Evolutionary conservation across 2,888 invertebrate species (phyloP), one percentile per base, ranked within the genome.

Genomic region (Gnatocerus cornutus): DNA sequence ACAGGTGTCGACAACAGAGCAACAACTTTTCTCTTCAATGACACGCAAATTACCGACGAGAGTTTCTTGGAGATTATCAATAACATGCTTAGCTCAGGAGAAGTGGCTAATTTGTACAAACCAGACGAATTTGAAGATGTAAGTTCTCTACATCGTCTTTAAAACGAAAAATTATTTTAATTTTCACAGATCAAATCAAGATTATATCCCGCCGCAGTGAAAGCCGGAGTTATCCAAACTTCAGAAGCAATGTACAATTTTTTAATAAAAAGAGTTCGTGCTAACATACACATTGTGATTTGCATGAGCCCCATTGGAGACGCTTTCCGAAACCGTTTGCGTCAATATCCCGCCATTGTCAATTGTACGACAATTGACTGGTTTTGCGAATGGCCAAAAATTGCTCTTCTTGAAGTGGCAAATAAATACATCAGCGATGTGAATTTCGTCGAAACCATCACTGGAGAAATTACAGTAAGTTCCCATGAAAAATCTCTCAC

Each of bases 251-350:
- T 94, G 65, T 93, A 94, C 80, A 84, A 89, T 73, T 94, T 92
- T 84, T 87, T 97, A 55, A 91, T 96, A 78, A 90, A 93, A 71
- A 88, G 94, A 68, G 93, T 94, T 9, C 86, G 93, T 56, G 85
- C 88, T 10, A 92, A 94, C 82, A 83, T 96, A 82, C 95, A 95
- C 79, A 90, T 96, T 30, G 90, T 95, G 50, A 85, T 97, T 21
- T 94, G 95, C 80, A 93, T 97, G 90, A 96, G 94, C 78, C 96
- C 96, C 0, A 93, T 96, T 66, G 96, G 96, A 0, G 93, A 94
- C 69, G 89, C 90, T 10, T 95, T 96, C 84, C 91, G 94, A 79
- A 91, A 92, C 79, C 90, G 94, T 64, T 89, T 96, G 76, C 90
- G 96, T 7, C 95, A 95, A 83, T 97, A 95, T 85, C 96, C 97